Evolutionary conservation across 2,888 invertebrate species (phyloP).

Genomic region (Rotaria sp.): DNA sequence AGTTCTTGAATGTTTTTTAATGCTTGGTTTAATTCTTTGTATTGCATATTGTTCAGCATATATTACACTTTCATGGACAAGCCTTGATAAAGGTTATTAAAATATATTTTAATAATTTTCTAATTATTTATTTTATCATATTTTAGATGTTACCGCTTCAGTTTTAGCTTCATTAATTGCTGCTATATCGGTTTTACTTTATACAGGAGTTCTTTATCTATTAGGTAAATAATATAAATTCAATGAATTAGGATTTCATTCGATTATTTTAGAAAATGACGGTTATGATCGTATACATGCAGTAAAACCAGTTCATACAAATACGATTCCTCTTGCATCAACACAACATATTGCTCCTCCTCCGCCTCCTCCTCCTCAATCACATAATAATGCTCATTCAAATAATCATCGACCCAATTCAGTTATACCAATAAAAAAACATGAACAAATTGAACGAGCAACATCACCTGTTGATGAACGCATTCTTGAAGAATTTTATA

Average conservation of each 20-base stretch:
- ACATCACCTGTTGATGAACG: constrained; percentile 25
- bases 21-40: constrained; percentile 25
- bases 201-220: not conserved
- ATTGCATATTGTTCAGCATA: constrained; percentile 15
- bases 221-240: not conserved
- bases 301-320: not conserved
- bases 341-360: not conserved
- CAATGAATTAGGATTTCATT: not conserved
- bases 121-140: not conserved
- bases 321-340: not conserved
- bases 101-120: not conserved
- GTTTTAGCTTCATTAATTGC: not conserved
- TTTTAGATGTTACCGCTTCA: not conserved
- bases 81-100: not conserved
- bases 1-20: not conserved
- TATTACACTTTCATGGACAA: not conserved
- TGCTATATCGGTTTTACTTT: not conserved
- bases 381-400: not conserved
- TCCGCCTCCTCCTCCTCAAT: not conserved
- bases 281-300: not conserved
- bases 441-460: not conserved
- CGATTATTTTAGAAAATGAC: not conserved
- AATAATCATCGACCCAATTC: not conserved
- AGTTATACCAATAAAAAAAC: not conserved
- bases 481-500: not conserved